Base-by-base conservation (phyloP, 2,888 invertebrate genomes). In the Keiferia lycopersicella region DNA sequence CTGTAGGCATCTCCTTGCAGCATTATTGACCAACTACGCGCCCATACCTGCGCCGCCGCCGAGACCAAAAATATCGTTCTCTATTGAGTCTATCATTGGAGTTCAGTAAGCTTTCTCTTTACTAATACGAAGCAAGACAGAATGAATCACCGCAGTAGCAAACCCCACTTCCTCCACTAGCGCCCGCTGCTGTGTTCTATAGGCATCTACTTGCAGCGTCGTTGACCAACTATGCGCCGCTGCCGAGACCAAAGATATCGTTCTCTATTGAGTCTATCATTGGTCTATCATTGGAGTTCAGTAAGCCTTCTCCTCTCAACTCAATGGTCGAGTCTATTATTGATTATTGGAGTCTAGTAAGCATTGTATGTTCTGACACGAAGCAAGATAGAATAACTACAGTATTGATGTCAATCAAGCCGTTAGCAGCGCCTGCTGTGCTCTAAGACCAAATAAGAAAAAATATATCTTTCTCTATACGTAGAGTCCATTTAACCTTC, bases 241-340 rank as follows among this genome's bases (percentile, higher is more conserved):
- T 83, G 11, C 83, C 77, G 51, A 75, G 82, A 56, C 83, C 85
- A 18, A 92, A 92, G 72, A 79, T 94, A 41, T 93, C 93, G 0
- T 94, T 94, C 79, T 94, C 94, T 12, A 94, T 94, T n/a, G 94
- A 94, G 76, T 94, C 95, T n/a, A 94, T 95, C 67, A 94, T 94
- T 69, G 94, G 76, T 94, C 95, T n/a, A 94, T 95, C 67, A 94
- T 94, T 69, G 94, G 94, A n/a, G 90, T 93, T 39, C 91, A 92
- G 73, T 92, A 84, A 48, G 16, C 56, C 10, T 8, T 48, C 11
- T 41, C 26, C 6, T 26, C 26, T 4, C 6, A 26, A 26, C 6
- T 2, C 26, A 4, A 26, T 26, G 26, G 3, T 26, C 2, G 26
- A 26, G 26, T n/a, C n/a, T n/a, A n/a, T n/a, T n/a, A n/a, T n/a